Base-by-base conservation (phyloP, 2,113 vertebrate species). In the Reinhardtius hippoglossoides region DNA sequence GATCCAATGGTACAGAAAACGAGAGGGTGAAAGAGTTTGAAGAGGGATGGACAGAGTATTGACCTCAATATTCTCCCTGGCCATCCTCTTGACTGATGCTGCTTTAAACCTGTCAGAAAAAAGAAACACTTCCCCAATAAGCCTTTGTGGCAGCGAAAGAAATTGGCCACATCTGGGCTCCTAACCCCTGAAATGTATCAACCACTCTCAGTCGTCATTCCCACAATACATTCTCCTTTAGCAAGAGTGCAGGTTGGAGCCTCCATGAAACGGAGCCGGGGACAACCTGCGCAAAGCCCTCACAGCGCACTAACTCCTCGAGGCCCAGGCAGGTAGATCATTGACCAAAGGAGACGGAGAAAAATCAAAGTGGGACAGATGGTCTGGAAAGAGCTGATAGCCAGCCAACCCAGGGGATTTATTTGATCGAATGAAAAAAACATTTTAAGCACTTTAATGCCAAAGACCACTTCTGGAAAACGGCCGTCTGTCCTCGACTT, bases 351-450 rank as follows among this genome's bases (percentile, higher is more conserved):
- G 67, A 86, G 82, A 80, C 46, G 24, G 42, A 73, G 78, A 83
- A 50, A 31, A 77, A 86, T 87, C 79, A 81, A 64, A 85, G 78
- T 2, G 24, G 74, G 81, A 85, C 88, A 91, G 89, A 91, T 90
- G 87, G 90, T 57, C 84, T 88, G 90, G 81, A 85, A 82, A 58
- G 72, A 80, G 76, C 66, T 86, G 86, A 91, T 88, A 90, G 78
- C 81, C 82, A 56, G 87, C 82, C 76, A 83, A 88, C 85, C 54
- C 81, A 71, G 35, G 5, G 67, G 87, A 87, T 87, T 84, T 85
- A 89, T 86, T 91, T 89, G 78, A 88, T 91, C 74, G 86, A 86
- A 87, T 82, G 59, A 73, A 75, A 82, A 31, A 1, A 31, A 31
- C 5, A 6, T 31, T 90, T 86, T 67, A 87, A 87, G 80, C 44